Conservation (phyloP, 1,140 invertebrate species). For the Pentalonia nigronervosa region DNA sequence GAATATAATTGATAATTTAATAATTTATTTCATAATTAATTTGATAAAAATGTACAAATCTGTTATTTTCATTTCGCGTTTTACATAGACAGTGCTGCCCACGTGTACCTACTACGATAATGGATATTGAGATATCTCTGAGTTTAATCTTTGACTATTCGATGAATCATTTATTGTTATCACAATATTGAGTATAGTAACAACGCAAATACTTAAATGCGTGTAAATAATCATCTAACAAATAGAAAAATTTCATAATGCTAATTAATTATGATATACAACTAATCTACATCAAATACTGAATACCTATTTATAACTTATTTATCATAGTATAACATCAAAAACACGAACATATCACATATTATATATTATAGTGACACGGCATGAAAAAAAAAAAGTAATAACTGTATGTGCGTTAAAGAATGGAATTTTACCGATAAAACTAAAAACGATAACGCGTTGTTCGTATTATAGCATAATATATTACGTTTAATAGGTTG, state of each 20-base stretch:
- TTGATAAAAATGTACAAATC: constrained; percentile 9
- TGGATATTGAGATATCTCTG: not conserved
- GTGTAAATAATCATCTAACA: not conserved
- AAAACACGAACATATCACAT: not conserved
- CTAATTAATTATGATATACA: not conserved
- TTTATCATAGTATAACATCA: not conserved
- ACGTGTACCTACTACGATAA: not conserved
- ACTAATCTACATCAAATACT: not conserved
- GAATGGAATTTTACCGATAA: not conserved
- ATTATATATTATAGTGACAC: not conserved
- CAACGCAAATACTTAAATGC: not conserved
- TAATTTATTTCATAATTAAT: not conserved
- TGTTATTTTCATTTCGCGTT: not conserved
- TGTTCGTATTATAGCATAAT: not conserved
- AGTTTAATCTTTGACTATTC: not conserved
- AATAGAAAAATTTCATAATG: not conserved
- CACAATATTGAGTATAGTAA: not conserved
- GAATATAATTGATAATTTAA: not conserved
- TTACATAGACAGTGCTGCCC: not conserved
- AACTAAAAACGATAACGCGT: not conserved
- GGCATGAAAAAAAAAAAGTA: not conserved
- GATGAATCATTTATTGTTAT: not conserved
- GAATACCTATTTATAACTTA: not conserved
- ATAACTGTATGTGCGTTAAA: not conserved
- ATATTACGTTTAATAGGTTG: too few species aligned